phyloP scores from a whole-genome alignment of 2,113 vertebrate species.

The Pedionomus torquatus region DNA sequence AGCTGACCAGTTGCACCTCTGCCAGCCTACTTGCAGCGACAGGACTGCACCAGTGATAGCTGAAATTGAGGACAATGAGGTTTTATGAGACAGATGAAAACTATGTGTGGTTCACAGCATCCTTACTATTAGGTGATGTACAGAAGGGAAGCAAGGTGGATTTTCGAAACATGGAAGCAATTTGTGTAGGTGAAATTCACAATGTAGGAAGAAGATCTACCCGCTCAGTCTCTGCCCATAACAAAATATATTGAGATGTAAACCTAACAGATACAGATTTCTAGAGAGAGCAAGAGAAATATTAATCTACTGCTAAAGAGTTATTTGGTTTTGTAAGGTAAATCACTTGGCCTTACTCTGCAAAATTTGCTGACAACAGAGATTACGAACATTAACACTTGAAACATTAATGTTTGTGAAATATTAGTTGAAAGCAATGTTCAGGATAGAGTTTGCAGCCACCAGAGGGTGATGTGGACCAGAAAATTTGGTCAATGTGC shows the following conservation, averaged over 20 bases:
- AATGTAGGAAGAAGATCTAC: background rate
- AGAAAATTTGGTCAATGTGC: background rate
- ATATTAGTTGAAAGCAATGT: background rate
- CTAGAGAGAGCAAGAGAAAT: background rate
- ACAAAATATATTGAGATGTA: background rate
- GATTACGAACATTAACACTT: background rate
- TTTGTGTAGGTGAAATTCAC: background rate
- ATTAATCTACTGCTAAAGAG: background rate
- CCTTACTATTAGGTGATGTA: background rate
- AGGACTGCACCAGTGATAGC: background rate
- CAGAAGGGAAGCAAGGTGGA: background rate
- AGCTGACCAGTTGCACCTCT: background rate
- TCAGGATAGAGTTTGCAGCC: background rate
- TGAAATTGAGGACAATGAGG: background rate
- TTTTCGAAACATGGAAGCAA: background rate
- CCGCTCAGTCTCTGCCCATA: background rate
- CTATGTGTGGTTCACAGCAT: background rate
- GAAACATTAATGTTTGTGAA: background rate
- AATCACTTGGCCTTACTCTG: background rate
- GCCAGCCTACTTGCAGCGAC: background rate
- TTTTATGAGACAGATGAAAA: background rate
- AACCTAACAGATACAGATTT: background rate
- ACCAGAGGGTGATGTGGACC: conserved; percentile 33
- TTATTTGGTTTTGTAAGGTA: background rate
- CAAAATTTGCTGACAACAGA: background rate